Conservation (phyloP, 92 coral and sea anemone genomes). For the Zoanthus gigantus region DNA sequence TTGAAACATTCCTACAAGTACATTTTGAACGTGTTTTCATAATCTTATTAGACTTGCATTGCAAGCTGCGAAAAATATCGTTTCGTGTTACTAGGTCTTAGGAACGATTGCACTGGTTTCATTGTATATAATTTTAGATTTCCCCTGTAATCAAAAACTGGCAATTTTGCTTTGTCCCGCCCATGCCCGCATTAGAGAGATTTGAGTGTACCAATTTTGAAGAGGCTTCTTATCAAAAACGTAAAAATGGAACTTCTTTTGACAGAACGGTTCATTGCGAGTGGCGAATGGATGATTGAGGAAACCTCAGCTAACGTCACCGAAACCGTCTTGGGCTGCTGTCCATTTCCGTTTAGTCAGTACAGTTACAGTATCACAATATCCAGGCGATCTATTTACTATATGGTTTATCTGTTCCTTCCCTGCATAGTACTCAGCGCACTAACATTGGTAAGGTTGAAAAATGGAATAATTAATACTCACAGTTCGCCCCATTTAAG, state of each 20-base stretch:
- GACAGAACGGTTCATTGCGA: slow-evolving; percentile 64
- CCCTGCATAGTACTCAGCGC: slow-evolving; percentile 77
- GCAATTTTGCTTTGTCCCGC: not conserved
- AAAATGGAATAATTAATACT: not conserved
- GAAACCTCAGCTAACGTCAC: slow-evolving; percentile 33
- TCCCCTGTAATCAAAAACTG: not conserved
- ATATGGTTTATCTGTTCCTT: slow-evolving; percentile 77
- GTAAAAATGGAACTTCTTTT: not conserved
- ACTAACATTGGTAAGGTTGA: slow-evolving; percentile 58
- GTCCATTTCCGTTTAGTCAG: slow-evolving; percentile 72
- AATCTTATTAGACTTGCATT: not conserved
- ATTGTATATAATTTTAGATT: too few relatives aligned
- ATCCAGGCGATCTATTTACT: slow-evolving; percentile 71
- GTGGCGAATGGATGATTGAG: slow-evolving; percentile 86
- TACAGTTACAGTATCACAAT: slow-evolving; percentile 70
- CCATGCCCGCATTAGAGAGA: not conserved
- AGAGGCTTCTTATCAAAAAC: too few relatives aligned
- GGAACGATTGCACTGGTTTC: not conserved
- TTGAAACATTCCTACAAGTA: not conserved
- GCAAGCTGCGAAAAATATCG: not conserved
- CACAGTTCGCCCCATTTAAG: too few relatives aligned
- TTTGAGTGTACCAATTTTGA: not conserved
- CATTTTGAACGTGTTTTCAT: not conserved
- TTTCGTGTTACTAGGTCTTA: not conserved
- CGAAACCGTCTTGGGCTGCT: slow-evolving; percentile 54